Evolutionary conservation across 2,797 vertebrate genomes (phyloP).

Genomic region (Sebastes kiyomatsui): DNA sequence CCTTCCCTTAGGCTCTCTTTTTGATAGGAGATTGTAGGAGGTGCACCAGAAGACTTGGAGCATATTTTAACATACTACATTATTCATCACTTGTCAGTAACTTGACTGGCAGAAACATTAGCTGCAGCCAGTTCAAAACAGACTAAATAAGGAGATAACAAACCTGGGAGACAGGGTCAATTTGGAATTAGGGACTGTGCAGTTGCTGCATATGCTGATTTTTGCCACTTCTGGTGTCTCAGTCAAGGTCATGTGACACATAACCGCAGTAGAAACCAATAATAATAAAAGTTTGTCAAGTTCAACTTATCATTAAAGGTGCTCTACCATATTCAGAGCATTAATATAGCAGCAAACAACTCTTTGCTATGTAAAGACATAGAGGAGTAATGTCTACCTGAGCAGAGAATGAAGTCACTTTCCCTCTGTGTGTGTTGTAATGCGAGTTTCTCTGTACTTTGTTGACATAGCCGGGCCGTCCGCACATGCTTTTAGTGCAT

Average conservation of each 20-base stretch:
- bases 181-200: slow-evolving; percentile 27
- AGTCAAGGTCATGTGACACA: slow-evolving; percentile 8
- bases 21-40: slow-evolving; percentile 45
- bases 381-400: not conserved
- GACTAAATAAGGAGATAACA: slow-evolving; percentile 50
- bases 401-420: not conserved
- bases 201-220: slow-evolving; percentile 9
- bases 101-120: slow-evolving; percentile 70
- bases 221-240: not conserved
- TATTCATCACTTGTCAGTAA: slow-evolving; percentile 68
- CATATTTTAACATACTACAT: slow-evolving; percentile 70
- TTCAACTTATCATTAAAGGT: not conserved
- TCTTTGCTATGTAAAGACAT: not conserved
- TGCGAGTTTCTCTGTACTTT: not conserved
- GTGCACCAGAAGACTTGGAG: slow-evolving; percentile 47
- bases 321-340: not conserved
- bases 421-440: not conserved
- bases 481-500: not conserved
- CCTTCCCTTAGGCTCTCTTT: slow-evolving; percentile 65
- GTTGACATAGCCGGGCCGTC: not conserved
- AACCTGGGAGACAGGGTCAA: slow-evolving; percentile 27
- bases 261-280: not conserved
- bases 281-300: not conserved
- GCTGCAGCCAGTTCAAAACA: slow-evolving; percentile 47
- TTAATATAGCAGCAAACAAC: not conserved